Percentiles rank a stretch among this genome's conserved stretches.
Conservation (phyloP, 2,797 vertebrate species). For the Typhlichthys subterraneus region DNA sequence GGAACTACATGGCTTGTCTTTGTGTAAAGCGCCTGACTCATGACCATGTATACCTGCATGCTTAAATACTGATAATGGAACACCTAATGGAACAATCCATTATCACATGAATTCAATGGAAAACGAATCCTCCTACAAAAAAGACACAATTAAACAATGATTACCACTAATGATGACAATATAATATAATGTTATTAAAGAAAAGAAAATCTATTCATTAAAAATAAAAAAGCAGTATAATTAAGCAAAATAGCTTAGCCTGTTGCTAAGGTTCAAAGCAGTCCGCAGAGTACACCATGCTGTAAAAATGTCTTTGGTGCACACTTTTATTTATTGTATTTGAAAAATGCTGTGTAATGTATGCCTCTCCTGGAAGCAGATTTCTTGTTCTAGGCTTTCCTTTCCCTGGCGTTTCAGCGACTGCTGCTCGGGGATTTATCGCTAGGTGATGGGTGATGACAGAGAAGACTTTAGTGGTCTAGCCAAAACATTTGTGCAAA, state of each 20-base stretch:
- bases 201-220: too few species aligned
- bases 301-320: constrained; percentile 26
- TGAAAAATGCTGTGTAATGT: constrained; percentile 18
- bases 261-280: constrained; percentile 23
- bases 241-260: constrained; percentile 37
- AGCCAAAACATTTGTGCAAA: constrained; percentile 74
- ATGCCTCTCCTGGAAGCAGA: constrained; percentile 13
- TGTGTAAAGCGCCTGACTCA: constrained; percentile 16
- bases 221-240: constrained; percentile 40
- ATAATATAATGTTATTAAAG: too few species aligned
- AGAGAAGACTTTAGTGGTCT: constrained; percentile 58
- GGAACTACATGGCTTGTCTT: constrained; percentile 34
- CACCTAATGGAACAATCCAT: too few species aligned
- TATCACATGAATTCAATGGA: too few species aligned
- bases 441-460: constrained; percentile 69
- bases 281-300: constrained; percentile 17
- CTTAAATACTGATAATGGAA: too few species aligned
- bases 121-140: too few species aligned
- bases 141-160: too few species aligned
- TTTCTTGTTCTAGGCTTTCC: constrained; percentile 17
- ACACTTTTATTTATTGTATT: constrained; percentile 37
- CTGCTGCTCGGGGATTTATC: constrained; percentile 48
- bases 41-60: not conserved
- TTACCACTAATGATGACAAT: too few species aligned
- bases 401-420: not conserved